A percentile compares a stretch with the other conserved stretches of the same genome.
phyloP scores from a whole-genome alignment of 2,888 invertebrate species.

The Caenorhabditis uteleia region DNA sequence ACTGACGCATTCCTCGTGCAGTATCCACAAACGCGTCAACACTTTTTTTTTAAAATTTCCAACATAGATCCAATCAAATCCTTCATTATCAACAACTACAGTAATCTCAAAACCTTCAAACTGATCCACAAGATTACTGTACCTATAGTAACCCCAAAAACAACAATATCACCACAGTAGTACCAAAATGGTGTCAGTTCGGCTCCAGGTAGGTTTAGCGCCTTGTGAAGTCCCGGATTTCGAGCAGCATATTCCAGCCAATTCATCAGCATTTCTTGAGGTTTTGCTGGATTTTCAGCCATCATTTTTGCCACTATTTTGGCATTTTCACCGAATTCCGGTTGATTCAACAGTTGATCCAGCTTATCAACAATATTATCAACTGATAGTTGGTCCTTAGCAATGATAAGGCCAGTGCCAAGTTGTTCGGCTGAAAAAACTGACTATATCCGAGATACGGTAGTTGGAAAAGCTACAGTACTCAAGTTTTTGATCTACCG shows the following conservation, averaged over 20 bases:
- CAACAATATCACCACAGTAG: constrained; percentile 19
- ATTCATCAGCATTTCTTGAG: constrained; percentile 25
- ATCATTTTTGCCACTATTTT: constrained; percentile 34
- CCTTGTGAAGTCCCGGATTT: constrained; percentile 31
- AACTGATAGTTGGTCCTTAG: constrained; percentile 13
- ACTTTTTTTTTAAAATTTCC: too few species aligned
- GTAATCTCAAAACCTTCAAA: too few species aligned
- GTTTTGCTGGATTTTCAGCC: constrained; percentile 21
- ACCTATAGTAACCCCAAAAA: too few species aligned
- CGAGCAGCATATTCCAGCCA: constrained; percentile 41
- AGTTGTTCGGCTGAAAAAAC: constrained; percentile 15
- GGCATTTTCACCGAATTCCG: constrained; percentile 29
- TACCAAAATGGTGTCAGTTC: constrained; percentile 24
- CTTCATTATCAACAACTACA: too few species aligned
- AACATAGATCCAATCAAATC: too few species aligned
- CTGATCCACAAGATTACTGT: too few species aligned
- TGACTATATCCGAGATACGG: not conserved
- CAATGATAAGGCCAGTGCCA: constrained; percentile 26
- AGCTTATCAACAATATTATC: constrained; percentile 23
- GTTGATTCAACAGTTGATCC: constrained; percentile 13
- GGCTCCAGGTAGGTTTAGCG: constrained; percentile 12
- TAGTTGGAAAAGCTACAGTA: too few species aligned
- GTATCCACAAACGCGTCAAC: too few species aligned
- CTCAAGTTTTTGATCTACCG: too few species aligned
- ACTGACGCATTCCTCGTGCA: too few species aligned